These are phyloP conservation scores for Pteropus rufus DNA, from an alignment of 2,797 vertebrate genomes.

Conservation along the genomic window DNA sequence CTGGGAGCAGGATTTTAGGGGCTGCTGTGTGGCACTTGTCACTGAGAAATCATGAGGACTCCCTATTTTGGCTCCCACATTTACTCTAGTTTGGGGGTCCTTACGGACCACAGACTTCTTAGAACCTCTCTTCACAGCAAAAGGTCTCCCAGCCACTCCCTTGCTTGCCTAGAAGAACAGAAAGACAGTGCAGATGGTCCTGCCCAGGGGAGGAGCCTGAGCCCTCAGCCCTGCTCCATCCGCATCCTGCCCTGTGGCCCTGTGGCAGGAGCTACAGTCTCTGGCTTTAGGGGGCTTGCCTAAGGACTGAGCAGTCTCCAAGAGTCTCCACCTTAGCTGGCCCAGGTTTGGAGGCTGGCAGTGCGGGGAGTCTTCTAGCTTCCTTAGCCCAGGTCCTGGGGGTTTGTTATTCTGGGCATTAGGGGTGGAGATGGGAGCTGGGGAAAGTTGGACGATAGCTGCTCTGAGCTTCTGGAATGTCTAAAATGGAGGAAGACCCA, in stretches of 20 bases:
- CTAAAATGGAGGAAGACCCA: conserved; percentile 62
- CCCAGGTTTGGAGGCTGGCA: neutral
- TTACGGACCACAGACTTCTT: neutral
- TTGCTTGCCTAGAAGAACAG: neutral
- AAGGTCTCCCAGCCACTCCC: neutral
- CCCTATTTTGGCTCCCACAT: neutral
- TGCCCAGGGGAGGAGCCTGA: no score
- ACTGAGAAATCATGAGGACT: neutral
- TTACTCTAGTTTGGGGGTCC: neutral
- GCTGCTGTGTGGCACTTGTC: neutral
- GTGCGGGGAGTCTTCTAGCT: neutral
- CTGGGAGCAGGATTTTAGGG: neutral
- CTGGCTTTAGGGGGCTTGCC: neutral
- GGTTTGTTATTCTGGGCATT: neutral
- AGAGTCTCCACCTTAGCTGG: neutral
- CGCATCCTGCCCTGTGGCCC: neutral
- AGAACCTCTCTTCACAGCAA: neutral
- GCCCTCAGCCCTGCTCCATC: neutral
- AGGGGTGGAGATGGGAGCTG: neutral
- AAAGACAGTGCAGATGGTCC: neutral
- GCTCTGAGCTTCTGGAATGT: conserved; percentile 43
- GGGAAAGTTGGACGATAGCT: neutral
- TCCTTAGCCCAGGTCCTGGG: neutral
- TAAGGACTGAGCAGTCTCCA: neutral
- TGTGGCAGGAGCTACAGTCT: neutral